Evolutionary conservation across 2,797 vertebrate species (phyloP).

Genomic region (Gambusia yucatana): DNA sequence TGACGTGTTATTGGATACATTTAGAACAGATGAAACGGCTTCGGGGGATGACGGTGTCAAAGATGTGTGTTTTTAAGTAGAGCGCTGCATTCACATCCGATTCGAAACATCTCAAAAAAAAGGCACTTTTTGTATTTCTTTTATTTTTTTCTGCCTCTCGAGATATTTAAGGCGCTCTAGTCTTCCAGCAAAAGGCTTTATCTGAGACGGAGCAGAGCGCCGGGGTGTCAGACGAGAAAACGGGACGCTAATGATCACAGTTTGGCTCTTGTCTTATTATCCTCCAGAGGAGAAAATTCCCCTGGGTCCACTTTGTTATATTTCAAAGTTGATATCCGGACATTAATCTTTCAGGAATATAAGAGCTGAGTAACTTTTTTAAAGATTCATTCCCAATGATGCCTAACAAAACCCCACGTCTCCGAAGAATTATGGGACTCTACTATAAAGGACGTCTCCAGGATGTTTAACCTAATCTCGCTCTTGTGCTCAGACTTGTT

Average conservation of each 20-base stretch:
- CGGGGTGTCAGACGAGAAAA: conserved; percentile 41
- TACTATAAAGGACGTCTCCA: conserved; percentile 16
- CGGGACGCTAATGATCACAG: conserved; percentile 49
- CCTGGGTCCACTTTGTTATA: conserved; percentile 24
- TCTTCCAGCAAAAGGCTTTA: conserved; percentile 27
- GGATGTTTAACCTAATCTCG: conserved; percentile 16
- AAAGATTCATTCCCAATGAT: conserved; percentile 30
- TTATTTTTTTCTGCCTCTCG: background rate
- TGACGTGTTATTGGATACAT: background rate
- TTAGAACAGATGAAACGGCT: background rate
- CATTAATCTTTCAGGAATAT: conserved; percentile 37
- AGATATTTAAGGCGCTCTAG: conserved; percentile 14
- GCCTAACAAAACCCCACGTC: conserved; percentile 28
- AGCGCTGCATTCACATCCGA: background rate
- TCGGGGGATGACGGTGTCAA: background rate
- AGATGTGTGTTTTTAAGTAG: conserved; percentile 7
- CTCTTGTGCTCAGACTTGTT: background rate
- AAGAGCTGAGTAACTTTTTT: conserved; percentile 24
- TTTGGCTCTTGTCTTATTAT: conserved; percentile 27
- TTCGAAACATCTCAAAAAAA: background rate
- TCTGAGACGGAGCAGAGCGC: conserved; percentile 21
- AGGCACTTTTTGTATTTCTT: background rate
- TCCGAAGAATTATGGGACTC: background rate
- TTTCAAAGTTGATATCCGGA: conserved; percentile 27
- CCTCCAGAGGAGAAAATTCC: conserved; percentile 38